Conservation (phyloP, 1,140 invertebrate species). For the Gonioctena quinquepunctata region DNA sequence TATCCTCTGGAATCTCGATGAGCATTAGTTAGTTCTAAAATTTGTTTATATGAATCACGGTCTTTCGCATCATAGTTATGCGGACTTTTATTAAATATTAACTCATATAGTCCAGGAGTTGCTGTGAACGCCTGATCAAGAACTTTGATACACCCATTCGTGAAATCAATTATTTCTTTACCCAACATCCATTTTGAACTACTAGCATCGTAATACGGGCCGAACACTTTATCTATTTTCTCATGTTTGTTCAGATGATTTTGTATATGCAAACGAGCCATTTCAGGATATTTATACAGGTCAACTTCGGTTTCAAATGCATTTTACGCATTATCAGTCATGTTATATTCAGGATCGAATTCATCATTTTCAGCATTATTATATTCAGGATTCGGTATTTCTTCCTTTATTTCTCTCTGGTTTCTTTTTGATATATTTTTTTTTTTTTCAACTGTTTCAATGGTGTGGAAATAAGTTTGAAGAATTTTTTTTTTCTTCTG, state of each 20-base stretch:
- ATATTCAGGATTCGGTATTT: background rate
- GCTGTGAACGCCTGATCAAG: background rate
- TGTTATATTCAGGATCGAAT: background rate
- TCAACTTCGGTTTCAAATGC: no score
- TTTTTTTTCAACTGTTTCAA: background rate
- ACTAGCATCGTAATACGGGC: conserved; percentile 8
- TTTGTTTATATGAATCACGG: conserved; percentile 36
- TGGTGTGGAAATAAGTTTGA: conserved; percentile 7
- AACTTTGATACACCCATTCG: conserved; percentile 1
- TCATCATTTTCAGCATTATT: background rate
- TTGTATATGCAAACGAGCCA: background rate
- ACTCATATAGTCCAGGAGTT: conserved; percentile 35
- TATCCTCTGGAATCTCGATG: conserved; percentile 29
- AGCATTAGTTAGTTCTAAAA: conserved; percentile 36
- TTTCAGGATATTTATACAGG: conserved; percentile 16
- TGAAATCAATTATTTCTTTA: background rate
- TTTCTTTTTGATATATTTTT: background rate
- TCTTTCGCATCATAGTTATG: conserved; percentile 27
- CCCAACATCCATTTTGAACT: conserved; percentile 14
- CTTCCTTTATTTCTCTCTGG: background rate
- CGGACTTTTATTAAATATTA: conserved; percentile 37
- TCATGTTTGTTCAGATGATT: background rate
- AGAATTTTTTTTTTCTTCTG: conserved; percentile 16
- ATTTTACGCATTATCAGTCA: background rate
- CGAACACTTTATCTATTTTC: conserved; percentile 4